Conservation (phyloP, 2,888 invertebrate species). For the Epistrophella euchroma region DNA sequence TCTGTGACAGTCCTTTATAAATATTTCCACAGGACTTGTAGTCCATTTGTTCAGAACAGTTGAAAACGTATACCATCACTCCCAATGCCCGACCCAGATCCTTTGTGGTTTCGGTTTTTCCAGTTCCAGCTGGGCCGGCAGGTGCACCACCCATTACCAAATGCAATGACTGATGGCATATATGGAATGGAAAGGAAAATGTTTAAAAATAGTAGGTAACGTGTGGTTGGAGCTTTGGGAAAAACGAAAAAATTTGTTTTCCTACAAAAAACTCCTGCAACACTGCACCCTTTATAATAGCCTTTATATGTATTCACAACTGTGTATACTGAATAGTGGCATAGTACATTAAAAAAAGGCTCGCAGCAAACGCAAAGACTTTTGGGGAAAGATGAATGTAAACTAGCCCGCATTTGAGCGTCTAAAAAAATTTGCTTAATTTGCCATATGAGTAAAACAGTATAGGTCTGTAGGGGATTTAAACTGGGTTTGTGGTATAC, state of each 20-base stretch:
- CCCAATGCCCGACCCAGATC: conserved; percentile 98
- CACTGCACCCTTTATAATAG: not conserved
- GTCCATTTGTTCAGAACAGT: conserved; percentile 99
- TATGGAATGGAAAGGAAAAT: conserved; percentile 47
- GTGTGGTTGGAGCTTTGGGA: conserved; percentile 2
- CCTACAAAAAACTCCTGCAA: conserved; percentile 17
- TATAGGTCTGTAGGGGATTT: conserved; percentile 21
- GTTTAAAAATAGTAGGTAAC: conserved; percentile 54
- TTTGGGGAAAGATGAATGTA: conserved; percentile 46
- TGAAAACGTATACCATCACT: conserved; percentile 98
- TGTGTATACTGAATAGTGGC: not conserved
- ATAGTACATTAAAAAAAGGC: not conserved
- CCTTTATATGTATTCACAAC: conserved; percentile 10
- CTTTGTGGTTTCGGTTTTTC: conserved; percentile 99
- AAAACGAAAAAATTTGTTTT: conserved; percentile 23
- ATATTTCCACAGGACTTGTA: conserved; percentile 98
- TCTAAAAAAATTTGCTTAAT: conserved; percentile 49
- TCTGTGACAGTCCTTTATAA: conserved; percentile 96
- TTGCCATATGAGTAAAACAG: conserved; percentile 30
- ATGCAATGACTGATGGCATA: conserved; percentile 88
- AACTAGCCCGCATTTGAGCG: conserved; percentile 54
- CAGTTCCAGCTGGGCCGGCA: conserved; percentile 97
- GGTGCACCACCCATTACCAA: conserved; percentile 98
- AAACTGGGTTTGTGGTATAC: conserved; percentile 54
- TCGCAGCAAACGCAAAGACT: conserved; percentile 20